Conservation (phyloP, 2,797 vertebrate genomes). For the Mormyrops boulengeri region DNA sequence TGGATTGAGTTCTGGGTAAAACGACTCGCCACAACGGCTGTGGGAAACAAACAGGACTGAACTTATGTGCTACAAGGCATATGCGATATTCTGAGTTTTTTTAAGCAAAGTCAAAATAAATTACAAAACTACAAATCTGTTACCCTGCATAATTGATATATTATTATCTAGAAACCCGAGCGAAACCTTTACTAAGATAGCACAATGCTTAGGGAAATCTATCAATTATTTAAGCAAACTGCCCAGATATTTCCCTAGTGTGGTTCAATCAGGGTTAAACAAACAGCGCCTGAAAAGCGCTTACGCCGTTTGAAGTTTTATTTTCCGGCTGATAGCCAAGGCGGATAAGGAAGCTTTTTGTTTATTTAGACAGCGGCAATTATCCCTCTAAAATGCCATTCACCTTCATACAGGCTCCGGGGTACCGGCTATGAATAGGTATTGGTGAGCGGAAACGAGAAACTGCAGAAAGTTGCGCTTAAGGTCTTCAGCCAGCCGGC, state of each 20-base stretch:
- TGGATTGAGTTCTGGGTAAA: neutral
- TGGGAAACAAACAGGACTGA: neutral
- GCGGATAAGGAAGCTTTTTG: constrained; percentile 50
- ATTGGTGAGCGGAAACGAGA: neutral
- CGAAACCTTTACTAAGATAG: neutral
- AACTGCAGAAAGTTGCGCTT: neutral
- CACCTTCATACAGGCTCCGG: constrained; percentile 21
- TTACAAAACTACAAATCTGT: neutral
- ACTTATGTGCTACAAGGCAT: neutral
- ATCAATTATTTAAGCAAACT: neutral
- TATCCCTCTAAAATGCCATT: constrained; percentile 35
- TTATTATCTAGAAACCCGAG: neutral
- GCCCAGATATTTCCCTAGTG: constrained; percentile 5
- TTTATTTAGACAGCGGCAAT: constrained; percentile 57
- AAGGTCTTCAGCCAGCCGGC: neutral
- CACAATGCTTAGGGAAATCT: neutral
- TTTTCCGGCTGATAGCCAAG: constrained; percentile 44
- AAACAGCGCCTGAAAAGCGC: constrained; percentile 27
- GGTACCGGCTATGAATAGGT: constrained; percentile 12
- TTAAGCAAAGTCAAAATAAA: neutral
- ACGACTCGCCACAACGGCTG: neutral
- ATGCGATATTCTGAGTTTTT: neutral
- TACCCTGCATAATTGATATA: neutral
- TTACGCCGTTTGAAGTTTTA: constrained; percentile 40
- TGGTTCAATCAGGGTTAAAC: constrained; percentile 26